Base-by-base conservation (phyloP, 2,797 vertebrate species). In the Dendrocincla fuliginosa region DNA sequence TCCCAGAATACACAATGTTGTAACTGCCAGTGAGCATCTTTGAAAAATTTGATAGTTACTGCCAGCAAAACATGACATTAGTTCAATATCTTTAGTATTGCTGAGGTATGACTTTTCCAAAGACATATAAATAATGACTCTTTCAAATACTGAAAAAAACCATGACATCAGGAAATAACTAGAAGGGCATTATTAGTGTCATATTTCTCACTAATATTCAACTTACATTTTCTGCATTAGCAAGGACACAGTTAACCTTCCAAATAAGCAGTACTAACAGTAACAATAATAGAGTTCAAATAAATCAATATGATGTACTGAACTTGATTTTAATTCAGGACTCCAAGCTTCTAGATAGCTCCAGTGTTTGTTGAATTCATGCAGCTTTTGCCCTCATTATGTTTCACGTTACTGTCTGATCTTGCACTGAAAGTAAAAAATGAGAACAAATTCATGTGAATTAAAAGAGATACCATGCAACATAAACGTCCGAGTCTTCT, bases 391-490 rank as follows among this genome's bases (percentile, higher is more conserved):
- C 37, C 47, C n/a, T 79, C 81, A 81, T 42, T 75, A 28, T 91
- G 74, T 88, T 96, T 95, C 56, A 24, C 33, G 57, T 93, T 94
- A 69, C n/a, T 47, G 47, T 37, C 71, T 61, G 41, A 83, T 53
- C 53, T 91, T 68, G 28, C 27, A 86, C 37, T 59, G 60, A 77
- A 94, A 64, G 22, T n/a, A 59, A 92, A 87, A 89, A 91, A 73
- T 10, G 11, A 90, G 63, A 90, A 68, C 18, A 18, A 75, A 83
- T 70, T 93, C 50, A 46, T 13, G 52, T n/a, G 56, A 84, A 94
- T 56, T 89, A 78, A 83, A 88, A 86, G 68, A 95, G 56, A 89
- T 32, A 92, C n/a, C 27, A 30, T 0, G 1, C n/a, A 89, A 59
- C 68, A 68, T 19, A 68, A 95, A 89, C 68, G 93, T 55, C 75